Evolutionary conservation across 1,140 invertebrate genomes (phyloP).

Genomic region (Liolophura sinensis): DNA sequence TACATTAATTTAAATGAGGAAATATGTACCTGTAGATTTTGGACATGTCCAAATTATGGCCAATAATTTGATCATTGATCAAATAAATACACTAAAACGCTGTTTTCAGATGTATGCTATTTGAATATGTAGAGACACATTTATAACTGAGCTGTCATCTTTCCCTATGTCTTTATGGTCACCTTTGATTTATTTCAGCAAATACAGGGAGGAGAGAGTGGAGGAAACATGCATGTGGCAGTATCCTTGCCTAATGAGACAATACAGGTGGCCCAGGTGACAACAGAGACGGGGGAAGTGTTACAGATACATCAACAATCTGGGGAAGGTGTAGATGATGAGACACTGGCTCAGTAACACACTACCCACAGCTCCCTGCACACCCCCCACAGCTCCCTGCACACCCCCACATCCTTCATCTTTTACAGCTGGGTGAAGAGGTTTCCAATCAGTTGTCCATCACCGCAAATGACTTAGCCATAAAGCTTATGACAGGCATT

Average conservation of each 20-base stretch:
- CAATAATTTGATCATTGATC: slow-evolving; percentile 13
- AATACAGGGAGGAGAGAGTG: slow-evolving; percentile 15
- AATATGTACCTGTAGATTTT: too few relatives aligned
- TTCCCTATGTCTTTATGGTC: slow-evolving; percentile 11
- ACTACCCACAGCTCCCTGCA: too few relatives aligned
- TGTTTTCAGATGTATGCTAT: not conserved
- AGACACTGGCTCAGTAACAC: too few relatives aligned
- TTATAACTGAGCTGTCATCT: slow-evolving; percentile 15
- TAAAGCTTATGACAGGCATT: too few relatives aligned
- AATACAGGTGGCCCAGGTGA: slow-evolving; percentile 41
- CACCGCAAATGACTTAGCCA: too few relatives aligned
- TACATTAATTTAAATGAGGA: too few relatives aligned
- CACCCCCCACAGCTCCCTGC: too few relatives aligned
- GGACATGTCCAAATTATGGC: too few relatives aligned
- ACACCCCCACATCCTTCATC: too few relatives aligned
- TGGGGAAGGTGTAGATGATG: too few relatives aligned
- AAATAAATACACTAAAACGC: not conserved
- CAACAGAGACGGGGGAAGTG: slow-evolving; percentile 44
- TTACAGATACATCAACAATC: slow-evolving; percentile 30
- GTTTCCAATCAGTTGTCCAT: too few relatives aligned
- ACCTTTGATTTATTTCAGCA: slow-evolving; percentile 17
- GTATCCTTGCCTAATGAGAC: slow-evolving; percentile 18
- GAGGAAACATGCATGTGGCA: slow-evolving; percentile 3
- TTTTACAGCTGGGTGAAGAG: too few relatives aligned
- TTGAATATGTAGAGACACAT: slow-evolving; percentile 18